A percentile compares a stretch with the other conserved stretches of the same genome.
Evolutionary conservation across 2,797 vertebrate genomes (phyloP).

Genomic region (Channa striata): DNA sequence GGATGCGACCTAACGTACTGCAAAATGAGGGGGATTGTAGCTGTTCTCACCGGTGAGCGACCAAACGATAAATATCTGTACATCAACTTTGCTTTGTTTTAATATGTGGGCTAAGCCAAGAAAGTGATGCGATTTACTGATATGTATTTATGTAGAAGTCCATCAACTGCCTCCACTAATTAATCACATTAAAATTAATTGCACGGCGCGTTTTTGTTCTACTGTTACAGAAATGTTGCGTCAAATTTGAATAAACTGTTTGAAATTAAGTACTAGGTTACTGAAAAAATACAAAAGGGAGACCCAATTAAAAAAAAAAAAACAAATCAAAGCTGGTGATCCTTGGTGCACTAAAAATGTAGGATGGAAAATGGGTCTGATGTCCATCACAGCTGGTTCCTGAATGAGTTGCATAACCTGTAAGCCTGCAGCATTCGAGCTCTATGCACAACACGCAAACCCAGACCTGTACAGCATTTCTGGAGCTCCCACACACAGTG

Average conservation of each 20-base stretch:
- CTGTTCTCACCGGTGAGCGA: conserved; percentile 83
- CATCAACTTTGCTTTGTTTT: background rate
- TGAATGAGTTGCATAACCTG: conserved; percentile 70
- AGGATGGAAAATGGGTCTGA: conserved; percentile 22
- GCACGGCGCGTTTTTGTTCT: no score
- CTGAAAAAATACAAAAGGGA: no score
- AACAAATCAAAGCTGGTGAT: background rate
- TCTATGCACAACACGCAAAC: conserved; percentile 39
- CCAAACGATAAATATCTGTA: background rate
- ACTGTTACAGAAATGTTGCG: no score
- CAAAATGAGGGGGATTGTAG: conserved; percentile 85
- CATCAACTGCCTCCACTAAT: background rate
- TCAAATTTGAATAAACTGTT: no score
- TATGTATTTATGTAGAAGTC: background rate
- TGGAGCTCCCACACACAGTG: conserved; percentile 11
- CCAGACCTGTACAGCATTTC: conserved; percentile 27
- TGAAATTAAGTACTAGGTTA: no score
- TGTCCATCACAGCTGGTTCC: conserved; percentile 11
- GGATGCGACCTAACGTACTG: conserved; percentile 86
- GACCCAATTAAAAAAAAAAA: no score
- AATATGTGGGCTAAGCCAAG: background rate
- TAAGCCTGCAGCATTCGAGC: conserved; percentile 59
- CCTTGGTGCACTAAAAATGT: background rate
- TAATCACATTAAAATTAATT: no score
- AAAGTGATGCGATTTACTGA: no score